These are phyloP conservation scores for Sus scrofa DNA, from an alignment of 2,113 vertebrate genomes.

Conservation along the genomic window DNA sequence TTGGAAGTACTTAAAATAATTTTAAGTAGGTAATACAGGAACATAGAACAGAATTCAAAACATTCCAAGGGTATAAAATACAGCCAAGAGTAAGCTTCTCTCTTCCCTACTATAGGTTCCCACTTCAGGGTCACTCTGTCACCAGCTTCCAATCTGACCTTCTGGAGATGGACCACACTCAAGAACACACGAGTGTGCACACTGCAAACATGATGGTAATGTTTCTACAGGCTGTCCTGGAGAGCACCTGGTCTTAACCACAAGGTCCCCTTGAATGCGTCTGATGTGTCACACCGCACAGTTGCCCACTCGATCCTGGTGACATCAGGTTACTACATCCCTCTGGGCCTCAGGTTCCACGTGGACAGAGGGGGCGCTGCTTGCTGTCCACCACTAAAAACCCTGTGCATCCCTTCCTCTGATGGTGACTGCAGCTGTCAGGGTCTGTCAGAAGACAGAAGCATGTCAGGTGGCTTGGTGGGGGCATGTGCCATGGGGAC, in stretches of 20 bases:
- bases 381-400: not conserved
- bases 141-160: not conserved
- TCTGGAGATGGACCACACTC: not conserved
- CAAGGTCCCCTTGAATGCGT: not conserved
- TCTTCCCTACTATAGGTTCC: not conserved
- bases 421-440: not conserved
- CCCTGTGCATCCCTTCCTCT: not conserved
- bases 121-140: too few relatives aligned
- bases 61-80: not conserved
- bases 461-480: not conserved
- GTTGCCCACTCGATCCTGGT: not conserved
- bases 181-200: accelerated
- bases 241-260: not conserved
- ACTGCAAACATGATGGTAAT: not conserved
- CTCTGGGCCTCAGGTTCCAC: not conserved
- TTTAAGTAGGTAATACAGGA: not conserved
- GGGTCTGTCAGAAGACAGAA: not conserved
- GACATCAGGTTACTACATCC: not conserved
- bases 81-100: not conserved
- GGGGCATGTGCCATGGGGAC: not conserved
- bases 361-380: not conserved
- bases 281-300: not conserved
- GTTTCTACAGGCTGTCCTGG: not conserved
- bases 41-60: not conserved
- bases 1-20: not conserved